A percentile compares a stretch with the other conserved stretches of the same genome.
Conservation (phyloP, 1,140 invertebrate genomes). For the Xylocopa sonorina region DNA sequence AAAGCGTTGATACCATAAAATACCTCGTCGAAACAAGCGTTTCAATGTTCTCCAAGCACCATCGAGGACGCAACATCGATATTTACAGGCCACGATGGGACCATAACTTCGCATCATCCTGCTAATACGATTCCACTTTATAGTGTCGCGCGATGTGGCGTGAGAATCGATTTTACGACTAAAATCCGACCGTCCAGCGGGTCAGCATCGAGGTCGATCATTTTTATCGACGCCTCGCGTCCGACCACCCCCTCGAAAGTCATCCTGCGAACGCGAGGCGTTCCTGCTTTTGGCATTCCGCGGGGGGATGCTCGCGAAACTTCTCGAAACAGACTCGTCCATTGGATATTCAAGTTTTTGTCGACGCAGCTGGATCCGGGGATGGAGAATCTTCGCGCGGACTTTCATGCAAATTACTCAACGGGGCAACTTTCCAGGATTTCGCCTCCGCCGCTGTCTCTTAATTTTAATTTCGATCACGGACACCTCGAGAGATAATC, state of each 20-base stretch:
- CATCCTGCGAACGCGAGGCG: no score
- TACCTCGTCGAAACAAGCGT: no score
- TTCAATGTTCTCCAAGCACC: no score
- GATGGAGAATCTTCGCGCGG: background rate
- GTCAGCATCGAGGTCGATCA: background rate
- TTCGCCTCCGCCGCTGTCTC: background rate
- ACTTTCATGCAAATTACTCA: constrained; percentile 22
- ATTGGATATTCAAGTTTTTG: background rate
- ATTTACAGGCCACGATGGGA: background rate
- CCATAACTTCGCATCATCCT: background rate
- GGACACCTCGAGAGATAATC: background rate
- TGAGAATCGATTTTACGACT: background rate
- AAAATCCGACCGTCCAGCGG: background rate
- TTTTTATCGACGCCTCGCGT: background rate
- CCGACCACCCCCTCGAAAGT: background rate
- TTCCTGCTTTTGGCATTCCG: no score
- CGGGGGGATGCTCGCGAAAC: background rate
- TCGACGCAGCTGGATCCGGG: background rate
- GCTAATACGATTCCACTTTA: background rate
- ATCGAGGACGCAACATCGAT: background rate
- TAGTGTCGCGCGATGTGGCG: background rate
- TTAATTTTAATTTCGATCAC: constrained; percentile 18
- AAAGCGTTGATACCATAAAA: no score
- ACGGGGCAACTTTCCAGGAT: background rate
- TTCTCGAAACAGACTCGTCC: background rate